These are phyloP conservation scores for Alligator sinensis DNA, from an alignment of 2,113 vertebrate species.

Conservation along the genomic window DNA sequence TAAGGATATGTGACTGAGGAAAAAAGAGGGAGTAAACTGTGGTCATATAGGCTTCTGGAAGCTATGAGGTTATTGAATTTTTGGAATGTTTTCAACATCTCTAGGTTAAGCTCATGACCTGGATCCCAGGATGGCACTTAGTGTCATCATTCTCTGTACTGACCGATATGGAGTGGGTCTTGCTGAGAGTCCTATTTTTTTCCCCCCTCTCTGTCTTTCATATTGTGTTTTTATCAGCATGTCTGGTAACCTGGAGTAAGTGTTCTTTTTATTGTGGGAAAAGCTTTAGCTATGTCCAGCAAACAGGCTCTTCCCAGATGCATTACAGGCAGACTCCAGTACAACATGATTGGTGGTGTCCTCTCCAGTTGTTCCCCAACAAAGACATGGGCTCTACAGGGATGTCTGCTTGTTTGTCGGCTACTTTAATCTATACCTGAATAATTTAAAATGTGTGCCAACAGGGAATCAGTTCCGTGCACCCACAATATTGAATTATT, in stretches of 20 bases:
- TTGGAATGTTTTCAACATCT: not conserved
- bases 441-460: too few species aligned
- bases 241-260: not conserved
- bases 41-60: too few species aligned
- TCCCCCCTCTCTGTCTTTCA: fast-evolving
- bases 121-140: not conserved
- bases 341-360: too few species aligned
- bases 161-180: not conserved
- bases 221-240: not conserved
- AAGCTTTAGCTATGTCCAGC: not conserved
- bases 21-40: not conserved
- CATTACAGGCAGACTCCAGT: not conserved
- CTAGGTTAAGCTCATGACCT: not conserved
- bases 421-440: too few species aligned
- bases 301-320: not conserved
- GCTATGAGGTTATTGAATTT: not conserved
- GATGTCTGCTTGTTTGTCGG: too few species aligned
- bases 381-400: too few species aligned
- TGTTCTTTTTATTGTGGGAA: not conserved
- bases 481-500: too few species aligned
- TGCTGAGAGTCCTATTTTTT: not conserved
- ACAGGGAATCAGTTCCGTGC: too few species aligned
- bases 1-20: not conserved
- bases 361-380: too few species aligned
- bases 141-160: not conserved